phyloP scores from a whole-genome alignment of 2,113 vertebrate species.

The Candoia aspera region DNA sequence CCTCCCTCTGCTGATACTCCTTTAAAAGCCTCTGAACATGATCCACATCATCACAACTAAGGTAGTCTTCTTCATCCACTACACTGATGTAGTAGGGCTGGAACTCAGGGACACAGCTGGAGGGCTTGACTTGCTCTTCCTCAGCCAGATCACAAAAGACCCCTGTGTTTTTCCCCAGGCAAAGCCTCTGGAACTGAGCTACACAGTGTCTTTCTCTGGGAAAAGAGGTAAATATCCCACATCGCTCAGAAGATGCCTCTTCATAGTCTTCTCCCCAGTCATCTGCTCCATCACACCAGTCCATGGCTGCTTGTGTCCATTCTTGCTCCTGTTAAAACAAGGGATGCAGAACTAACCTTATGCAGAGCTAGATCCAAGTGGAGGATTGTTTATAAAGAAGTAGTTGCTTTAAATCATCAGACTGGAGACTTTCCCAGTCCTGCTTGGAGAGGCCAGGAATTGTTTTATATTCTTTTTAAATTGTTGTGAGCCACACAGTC shows the following conservation, averaged over 20 bases:
- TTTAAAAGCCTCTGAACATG: slow-evolving; percentile 75
- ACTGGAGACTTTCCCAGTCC: neutral
- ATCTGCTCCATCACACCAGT: slow-evolving; percentile 83
- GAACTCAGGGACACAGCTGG: slow-evolving; percentile 59
- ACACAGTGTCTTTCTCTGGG: slow-evolving; percentile 57
- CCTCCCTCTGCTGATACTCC: slow-evolving; percentile 81
- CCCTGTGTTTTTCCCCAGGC: slow-evolving; percentile 41
- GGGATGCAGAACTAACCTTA: neutral
- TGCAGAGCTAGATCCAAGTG: neutral
- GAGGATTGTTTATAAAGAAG: neutral
- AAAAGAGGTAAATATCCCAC: neutral
- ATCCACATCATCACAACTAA: slow-evolving; percentile 51
- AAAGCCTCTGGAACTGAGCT: slow-evolving; percentile 70
- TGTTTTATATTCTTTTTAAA: neutral
- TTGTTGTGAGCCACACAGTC: neutral
- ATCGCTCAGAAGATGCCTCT: slow-evolving; percentile 1
- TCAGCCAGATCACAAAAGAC: neutral
- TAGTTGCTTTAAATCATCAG: neutral
- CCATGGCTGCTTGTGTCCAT: slow-evolving; percentile 37
- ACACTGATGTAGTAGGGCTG: slow-evolving; percentile 79
- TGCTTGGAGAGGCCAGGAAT: neutral
- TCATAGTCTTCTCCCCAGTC: slow-evolving; percentile 79
- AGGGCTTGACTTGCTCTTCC: fast-evolving
- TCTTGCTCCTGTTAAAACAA: slow-evolving; percentile 48
- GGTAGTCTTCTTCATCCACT: slow-evolving; percentile 77